These are phyloP conservation scores for Diaprepes abbreviatus DNA, from an alignment of 2,888 invertebrate genomes.

Conservation along the genomic window DNA sequence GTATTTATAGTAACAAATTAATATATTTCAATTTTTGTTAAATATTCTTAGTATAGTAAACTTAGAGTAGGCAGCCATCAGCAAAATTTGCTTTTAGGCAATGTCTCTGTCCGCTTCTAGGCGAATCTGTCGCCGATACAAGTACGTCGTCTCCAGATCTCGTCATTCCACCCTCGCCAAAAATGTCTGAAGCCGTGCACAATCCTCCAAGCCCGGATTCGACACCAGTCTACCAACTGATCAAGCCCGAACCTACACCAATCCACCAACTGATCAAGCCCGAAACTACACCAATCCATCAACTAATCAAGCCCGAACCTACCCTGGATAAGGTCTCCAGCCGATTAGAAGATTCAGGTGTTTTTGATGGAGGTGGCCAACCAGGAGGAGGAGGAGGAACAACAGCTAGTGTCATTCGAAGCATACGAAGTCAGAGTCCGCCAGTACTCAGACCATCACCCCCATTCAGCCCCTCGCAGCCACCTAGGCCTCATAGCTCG, in stretches of 20 bases:
- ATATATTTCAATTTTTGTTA: background rate
- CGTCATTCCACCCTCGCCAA: slow-evolving; percentile 86
- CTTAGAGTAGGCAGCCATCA: slow-evolving; percentile 48
- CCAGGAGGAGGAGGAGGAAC: slow-evolving; percentile 33
- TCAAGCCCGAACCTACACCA: slow-evolving; percentile 68
- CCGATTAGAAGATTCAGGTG: slow-evolving; percentile 70
- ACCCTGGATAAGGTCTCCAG: slow-evolving; percentile 69
- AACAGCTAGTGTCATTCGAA: slow-evolving; percentile 64
- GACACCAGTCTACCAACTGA: slow-evolving; percentile 69
- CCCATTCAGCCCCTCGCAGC: slow-evolving; percentile 63
- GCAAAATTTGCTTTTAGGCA: slow-evolving; percentile 64
- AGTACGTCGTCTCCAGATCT: slow-evolving; percentile 93
- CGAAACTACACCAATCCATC: slow-evolving; percentile 71
- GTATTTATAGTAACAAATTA: background rate
- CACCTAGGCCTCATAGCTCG: slow-evolving; percentile 66
- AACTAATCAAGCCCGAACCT: slow-evolving; percentile 63
- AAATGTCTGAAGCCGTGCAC: slow-evolving; percentile 75
- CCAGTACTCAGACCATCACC: slow-evolving; percentile 62
- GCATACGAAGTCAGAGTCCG: slow-evolving; percentile 64
- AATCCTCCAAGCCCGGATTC: slow-evolving; percentile 75
- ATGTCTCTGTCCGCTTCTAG: slow-evolving; percentile 73
- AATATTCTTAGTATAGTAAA: slow-evolving; percentile 6
- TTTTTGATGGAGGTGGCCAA: slow-evolving; percentile 69
- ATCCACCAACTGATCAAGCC: slow-evolving; percentile 64
- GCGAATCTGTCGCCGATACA: slow-evolving; percentile 94